Percentiles rank a stretch among this genome's conserved stretches.
phyloP scores from a whole-genome alignment of 92 coral and sea anemone genomes.

The Zoanthus solanderi region DNA sequence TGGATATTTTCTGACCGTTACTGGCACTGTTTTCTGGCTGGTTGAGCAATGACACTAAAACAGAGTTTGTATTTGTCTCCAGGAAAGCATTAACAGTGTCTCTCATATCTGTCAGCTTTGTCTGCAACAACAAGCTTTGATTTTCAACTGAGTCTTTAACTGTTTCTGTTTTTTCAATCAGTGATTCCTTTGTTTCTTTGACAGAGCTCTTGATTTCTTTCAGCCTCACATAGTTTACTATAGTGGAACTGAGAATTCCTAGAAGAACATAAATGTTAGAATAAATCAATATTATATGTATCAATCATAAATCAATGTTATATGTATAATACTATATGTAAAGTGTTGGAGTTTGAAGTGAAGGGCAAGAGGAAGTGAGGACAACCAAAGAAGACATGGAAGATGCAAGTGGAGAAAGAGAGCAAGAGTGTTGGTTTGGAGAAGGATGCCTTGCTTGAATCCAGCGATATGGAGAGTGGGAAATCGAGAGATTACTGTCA shows the following conservation, averaged over 20 bases:
- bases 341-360: too few species aligned
- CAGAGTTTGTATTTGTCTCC: slow-evolving; percentile 63
- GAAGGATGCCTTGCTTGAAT: too few species aligned
- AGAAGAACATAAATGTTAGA: not conserved
- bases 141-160: slow-evolving; percentile 63
- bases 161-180: slow-evolving; percentile 77
- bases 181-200: slow-evolving; percentile 70
- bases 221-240: slow-evolving; percentile 84
- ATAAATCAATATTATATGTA: not conserved
- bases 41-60: slow-evolving; percentile 40
- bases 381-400: too few species aligned
- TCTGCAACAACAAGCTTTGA: slow-evolving; percentile 63
- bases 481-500: too few species aligned
- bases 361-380: too few species aligned
- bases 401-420: too few species aligned
- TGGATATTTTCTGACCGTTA: not conserved
- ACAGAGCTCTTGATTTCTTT: slow-evolving; percentile 91
- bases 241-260: slow-evolving; percentile 92
- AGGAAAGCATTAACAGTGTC: slow-evolving; percentile 68
- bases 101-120: slow-evolving; percentile 68
- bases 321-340: too few species aligned
- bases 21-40: not conserved
- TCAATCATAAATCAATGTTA: too few species aligned
- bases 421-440: too few species aligned
- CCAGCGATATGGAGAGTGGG: too few species aligned